phyloP scores from a whole-genome alignment of 2,797 vertebrate species.

The Coregonus ussuriensis region DNA sequence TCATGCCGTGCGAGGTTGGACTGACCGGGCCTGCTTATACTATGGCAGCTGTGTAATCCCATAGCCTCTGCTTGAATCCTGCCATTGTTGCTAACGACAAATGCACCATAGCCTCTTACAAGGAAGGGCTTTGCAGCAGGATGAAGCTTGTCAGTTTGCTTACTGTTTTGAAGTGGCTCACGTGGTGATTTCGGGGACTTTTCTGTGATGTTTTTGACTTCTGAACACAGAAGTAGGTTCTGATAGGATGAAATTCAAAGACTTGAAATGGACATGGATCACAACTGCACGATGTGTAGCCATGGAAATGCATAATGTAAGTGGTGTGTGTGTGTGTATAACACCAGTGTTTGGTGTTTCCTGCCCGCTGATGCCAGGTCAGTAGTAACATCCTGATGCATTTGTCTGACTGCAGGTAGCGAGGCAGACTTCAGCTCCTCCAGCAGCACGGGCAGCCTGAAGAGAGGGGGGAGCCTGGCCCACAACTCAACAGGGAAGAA shows the following conservation, averaged over 20 bases:
- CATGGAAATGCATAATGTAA: background rate
- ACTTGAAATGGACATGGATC: background rate
- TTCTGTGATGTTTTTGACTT: background rate
- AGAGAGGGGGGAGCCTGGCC: slow-evolving; percentile 77
- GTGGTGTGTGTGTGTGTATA: background rate
- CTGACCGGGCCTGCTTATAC: slow-evolving; percentile 6
- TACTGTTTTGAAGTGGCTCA: background rate
- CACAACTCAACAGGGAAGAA: slow-evolving; percentile 81
- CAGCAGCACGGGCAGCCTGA: slow-evolving; percentile 92
- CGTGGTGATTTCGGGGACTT: background rate
- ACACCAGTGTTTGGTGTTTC: slow-evolving; percentile 11
- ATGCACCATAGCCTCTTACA: background rate
- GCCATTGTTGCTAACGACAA: slow-evolving; percentile 40
- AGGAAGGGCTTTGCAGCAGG: slow-evolving; percentile 1
- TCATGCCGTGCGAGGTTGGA: slow-evolving; percentile 15
- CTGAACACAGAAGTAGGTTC: background rate
- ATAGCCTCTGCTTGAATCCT: slow-evolving; percentile 25
- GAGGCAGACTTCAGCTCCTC: slow-evolving; percentile 96
- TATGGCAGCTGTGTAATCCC: slow-evolving; percentile 38
- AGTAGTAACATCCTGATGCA: background rate
- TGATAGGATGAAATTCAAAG: background rate
- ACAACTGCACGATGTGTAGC: background rate
- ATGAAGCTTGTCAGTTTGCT: background rate
- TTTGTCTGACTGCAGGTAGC: slow-evolving; percentile 76
- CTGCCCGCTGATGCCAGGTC: background rate